Conservation (phyloP, 1,140 invertebrate genomes). For the Heterodera carotae region DNA sequence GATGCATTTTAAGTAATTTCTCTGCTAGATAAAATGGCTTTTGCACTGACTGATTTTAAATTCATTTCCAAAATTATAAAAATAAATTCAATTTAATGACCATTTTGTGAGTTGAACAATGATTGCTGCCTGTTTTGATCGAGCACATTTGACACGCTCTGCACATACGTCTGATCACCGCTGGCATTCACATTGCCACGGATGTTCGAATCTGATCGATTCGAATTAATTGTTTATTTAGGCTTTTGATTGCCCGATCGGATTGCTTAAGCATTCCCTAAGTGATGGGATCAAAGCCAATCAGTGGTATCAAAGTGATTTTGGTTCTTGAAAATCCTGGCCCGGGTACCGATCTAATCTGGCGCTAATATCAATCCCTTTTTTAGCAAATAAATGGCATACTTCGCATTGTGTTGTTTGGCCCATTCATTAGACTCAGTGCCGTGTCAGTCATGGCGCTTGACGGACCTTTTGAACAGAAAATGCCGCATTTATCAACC, state of each 20-base stretch:
- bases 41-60: too few relatives aligned
- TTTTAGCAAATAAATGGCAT: background rate
- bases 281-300: too few relatives aligned
- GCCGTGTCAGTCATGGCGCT: constrained; percentile 12
- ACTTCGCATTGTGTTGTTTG: constrained; percentile 8
- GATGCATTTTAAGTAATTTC: too few relatives aligned
- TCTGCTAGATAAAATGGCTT: too few relatives aligned
- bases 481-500: too few relatives aligned
- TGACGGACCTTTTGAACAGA: constrained; percentile 14
- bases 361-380: too few relatives aligned
- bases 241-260: too few relatives aligned
- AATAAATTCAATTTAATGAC: background rate
- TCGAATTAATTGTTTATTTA: background rate
- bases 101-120: constrained; percentile 23
- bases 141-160: constrained; percentile 9
- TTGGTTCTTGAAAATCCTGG: too few relatives aligned
- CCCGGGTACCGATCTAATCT: too few relatives aligned
- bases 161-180: constrained; percentile 20
- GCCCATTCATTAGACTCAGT: constrained; percentile 7
- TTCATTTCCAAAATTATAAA: background rate
- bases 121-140: constrained; percentile 6
- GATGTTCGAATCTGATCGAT: constrained; percentile 1
- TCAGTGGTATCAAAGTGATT: too few relatives aligned
- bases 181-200: constrained; percentile 21
- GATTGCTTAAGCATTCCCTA: too few relatives aligned